These are phyloP conservation scores for mouse (Mus musculus) DNA, from an alignment of 2,113 vertebrate genomes.

Conservation along the genomic window GRCm39 chr8:101257001-101257500, in stretches of 20 bases:
- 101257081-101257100: neutral
- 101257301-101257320: neutral
- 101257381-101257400: neutral
- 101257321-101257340: neutral
- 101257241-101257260: no score
- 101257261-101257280: no score
- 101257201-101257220: neutral
- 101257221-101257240: rapidly evolving
- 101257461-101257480: neutral
- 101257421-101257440: neutral
- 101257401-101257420: neutral
- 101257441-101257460: neutral
- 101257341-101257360: neutral
- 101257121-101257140: neutral
- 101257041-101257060: neutral
- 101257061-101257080: neutral
- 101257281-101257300: neutral
- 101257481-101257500: neutral
- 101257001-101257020: neutral
- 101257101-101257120: neutral
- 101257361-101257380: neutral
- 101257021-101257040: neutral
- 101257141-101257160: neutral
- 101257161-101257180: neutral
- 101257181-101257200: neutral